These are phyloP conservation scores for Maniola jurtina DNA, from an alignment of 1,140 invertebrate species.

Conservation along the genomic window DNA sequence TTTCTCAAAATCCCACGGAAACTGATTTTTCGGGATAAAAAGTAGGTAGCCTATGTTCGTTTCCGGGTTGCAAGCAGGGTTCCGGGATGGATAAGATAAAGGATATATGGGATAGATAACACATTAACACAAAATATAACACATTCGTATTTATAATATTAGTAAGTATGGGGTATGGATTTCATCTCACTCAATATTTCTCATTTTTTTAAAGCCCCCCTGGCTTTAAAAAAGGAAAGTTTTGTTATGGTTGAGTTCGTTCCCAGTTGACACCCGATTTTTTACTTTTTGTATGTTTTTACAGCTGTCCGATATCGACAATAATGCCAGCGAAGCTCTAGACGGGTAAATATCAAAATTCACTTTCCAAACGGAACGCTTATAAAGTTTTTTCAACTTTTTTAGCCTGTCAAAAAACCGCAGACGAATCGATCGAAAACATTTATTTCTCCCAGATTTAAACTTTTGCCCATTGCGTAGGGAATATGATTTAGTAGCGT, in stretches of 20 bases:
- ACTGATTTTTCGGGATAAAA: too few relatives aligned
- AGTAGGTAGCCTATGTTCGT: background rate
- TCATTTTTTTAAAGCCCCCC: too few relatives aligned
- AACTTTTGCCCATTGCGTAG: background rate
- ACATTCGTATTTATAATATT: background rate
- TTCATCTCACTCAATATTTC: too few relatives aligned
- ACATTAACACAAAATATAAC: background rate
- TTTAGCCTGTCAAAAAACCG: background rate
- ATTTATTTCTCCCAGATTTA: constrained; percentile 4
- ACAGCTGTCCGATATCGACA: constrained; percentile 34
- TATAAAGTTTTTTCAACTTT: background rate
- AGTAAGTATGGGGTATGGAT: background rate
- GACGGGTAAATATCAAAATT: constrained; percentile 38
- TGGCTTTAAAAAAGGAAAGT: too few relatives aligned
- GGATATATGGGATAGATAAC: background rate
- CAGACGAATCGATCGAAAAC: constrained; percentile 6
- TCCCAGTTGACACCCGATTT: too few relatives aligned
- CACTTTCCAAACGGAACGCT: background rate
- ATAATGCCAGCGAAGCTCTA: constrained; percentile 40
- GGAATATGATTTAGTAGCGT: background rate
- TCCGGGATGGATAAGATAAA: too few relatives aligned
- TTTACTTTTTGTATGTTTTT: background rate
- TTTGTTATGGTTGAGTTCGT: too few relatives aligned
- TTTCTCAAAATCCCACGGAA: too few relatives aligned
- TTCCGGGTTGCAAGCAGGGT: background rate